Conservation (phyloP, 2,888 invertebrate species). For the Amphipyra tragopoginis region DNA sequence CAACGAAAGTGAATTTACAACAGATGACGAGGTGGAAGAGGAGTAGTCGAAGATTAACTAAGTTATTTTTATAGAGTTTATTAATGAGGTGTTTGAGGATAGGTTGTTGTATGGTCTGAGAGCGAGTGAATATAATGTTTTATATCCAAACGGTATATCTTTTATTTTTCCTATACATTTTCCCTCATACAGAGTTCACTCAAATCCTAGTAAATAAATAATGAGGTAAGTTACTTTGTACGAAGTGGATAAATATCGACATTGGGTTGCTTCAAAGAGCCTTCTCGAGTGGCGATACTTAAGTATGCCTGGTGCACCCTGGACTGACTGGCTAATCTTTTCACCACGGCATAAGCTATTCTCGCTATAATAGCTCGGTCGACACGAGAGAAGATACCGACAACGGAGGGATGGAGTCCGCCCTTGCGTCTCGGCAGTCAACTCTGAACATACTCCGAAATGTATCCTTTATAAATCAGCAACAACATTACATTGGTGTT, state of each 20-base stretch:
- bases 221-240: not conserved
- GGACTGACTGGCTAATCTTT: too few relatives aligned
- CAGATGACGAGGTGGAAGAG: conserved; percentile 91
- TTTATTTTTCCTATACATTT: conserved; percentile 39
- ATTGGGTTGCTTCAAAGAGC: too few relatives aligned
- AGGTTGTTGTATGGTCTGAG: conserved; percentile 78
- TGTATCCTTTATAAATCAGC: too few relatives aligned
- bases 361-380: too few relatives aligned
- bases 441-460: too few relatives aligned
- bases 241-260: not conserved
- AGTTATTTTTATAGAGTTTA: conserved; percentile 89
- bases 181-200: not conserved
- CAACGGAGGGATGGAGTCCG: not conserved
- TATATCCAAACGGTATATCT: conserved; percentile 74
- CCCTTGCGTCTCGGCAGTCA: not conserved
- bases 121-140: conserved; percentile 86
- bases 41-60: conserved; percentile 81
- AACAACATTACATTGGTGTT: not conserved
- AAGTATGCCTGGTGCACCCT: too few relatives aligned
- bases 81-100: conserved; percentile 77
- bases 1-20: conserved; percentile 92
- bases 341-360: too few relatives aligned
- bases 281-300: too few relatives aligned
- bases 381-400: too few relatives aligned
- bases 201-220: not conserved